These are phyloP conservation scores for Fopius arisanus DNA, from an alignment of 1,140 invertebrate species.

Conservation along the genomic window DNA sequence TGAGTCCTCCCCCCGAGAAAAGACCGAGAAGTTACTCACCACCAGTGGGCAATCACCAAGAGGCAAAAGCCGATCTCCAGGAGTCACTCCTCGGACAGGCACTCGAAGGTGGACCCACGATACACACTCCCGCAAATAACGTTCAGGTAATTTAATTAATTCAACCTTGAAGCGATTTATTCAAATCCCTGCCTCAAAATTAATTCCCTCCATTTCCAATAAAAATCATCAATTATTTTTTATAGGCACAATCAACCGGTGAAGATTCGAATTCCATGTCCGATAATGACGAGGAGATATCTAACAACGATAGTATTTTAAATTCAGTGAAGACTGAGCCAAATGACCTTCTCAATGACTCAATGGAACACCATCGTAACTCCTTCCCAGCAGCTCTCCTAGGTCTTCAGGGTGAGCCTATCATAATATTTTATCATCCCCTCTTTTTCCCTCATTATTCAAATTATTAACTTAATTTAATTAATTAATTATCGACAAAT, in stretches of 20 bases:
- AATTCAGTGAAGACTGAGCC: conserved; percentile 71
- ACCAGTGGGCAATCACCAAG: conserved; percentile 60
- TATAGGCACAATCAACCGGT: conserved; percentile 75
- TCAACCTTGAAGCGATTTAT: neutral
- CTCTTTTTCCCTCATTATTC: neutral
- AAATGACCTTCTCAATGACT: conserved; percentile 63
- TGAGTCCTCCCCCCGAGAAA: conserved; percentile 67
- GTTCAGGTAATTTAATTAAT: conserved; percentile 49
- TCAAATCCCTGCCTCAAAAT: no score
- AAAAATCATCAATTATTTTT: conserved; percentile 4
- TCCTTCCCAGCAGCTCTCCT: conserved; percentile 77
- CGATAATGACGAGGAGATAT: conserved; percentile 72
- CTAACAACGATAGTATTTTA: conserved; percentile 73
- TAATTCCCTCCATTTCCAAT: no score
- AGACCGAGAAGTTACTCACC: conserved; percentile 67
- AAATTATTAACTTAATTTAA: no score
- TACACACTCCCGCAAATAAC: conserved; percentile 63
- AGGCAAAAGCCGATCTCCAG: conserved; percentile 68
- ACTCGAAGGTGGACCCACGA: conserved; percentile 71
- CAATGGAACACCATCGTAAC: conserved; percentile 62
- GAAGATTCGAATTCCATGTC: conserved; percentile 77
- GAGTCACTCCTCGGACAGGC: conserved; percentile 78
- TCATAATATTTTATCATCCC: no score
- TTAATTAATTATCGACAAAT: no score
- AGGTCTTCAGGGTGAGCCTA: conserved; percentile 72